These are phyloP conservation scores for Ametastegia equiseti DNA, from an alignment of 2,888 invertebrate genomes.

Conservation along the genomic window DNA sequence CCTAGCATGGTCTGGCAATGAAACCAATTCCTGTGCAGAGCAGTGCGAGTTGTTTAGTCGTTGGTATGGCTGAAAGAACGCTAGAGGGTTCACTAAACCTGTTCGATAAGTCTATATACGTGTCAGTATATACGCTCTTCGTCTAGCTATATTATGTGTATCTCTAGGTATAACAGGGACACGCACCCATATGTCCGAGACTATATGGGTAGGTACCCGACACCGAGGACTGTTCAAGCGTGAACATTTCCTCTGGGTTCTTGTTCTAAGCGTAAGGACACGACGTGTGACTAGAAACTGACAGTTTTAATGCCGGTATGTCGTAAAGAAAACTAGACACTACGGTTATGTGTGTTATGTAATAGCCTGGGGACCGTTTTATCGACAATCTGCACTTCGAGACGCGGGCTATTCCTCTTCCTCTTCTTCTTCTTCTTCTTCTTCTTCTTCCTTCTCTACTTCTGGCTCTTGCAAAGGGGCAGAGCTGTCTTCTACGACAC, in stretches of 20 bases:
- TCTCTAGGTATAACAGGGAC: constrained; percentile 9
- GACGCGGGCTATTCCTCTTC: constrained; percentile 4
- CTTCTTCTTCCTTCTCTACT: neutral
- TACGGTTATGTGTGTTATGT: constrained; percentile 36
- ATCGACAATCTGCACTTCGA: constrained; percentile 37
- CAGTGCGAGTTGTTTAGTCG: neutral
- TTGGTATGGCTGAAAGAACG: constrained; percentile 16
- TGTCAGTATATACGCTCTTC: neutral
- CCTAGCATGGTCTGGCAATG: constrained; percentile 7
- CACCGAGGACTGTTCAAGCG: constrained; percentile 35
- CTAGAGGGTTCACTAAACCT: constrained; percentile 47
- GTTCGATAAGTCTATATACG: constrained; percentile 38
- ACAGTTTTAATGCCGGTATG: constrained; percentile 43
- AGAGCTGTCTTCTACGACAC: constrained; percentile 7
- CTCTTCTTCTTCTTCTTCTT: neutral
- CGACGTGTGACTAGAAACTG: constrained; percentile 36
- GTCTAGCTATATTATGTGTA: neutral
- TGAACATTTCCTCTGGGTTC: constrained; percentile 36
- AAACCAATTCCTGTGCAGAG: constrained; percentile 24
- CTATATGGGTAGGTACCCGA: constrained; percentile 22
- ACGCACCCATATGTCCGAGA: constrained; percentile 38
- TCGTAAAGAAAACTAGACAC: constrained; percentile 42
- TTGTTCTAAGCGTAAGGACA: constrained; percentile 33
- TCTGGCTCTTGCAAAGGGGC: neutral
- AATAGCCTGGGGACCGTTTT: constrained; percentile 30